Evolutionary conservation across 1,140 invertebrate genomes (phyloP).

Genomic region (Drosophila willistoni): DNA sequence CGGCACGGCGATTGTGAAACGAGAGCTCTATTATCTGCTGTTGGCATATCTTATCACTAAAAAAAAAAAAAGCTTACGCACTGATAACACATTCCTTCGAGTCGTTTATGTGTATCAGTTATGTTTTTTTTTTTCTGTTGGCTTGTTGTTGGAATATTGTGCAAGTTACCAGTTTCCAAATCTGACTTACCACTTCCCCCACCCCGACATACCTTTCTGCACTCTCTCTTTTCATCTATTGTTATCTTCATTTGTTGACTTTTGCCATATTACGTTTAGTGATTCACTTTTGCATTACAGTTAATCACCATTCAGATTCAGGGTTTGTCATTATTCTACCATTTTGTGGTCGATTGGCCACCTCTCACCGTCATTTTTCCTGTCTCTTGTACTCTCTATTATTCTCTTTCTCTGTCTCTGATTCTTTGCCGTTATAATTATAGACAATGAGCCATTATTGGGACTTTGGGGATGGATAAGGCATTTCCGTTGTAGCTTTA

Average conservation of each 20-base stretch:
- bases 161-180: conserved; percentile 58
- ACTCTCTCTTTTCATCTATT: conserved; percentile 2
- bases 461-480: conserved; percentile 24
- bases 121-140: conserved; percentile 9
- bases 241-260: conserved; percentile 52
- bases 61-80: conserved; percentile 29
- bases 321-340: conserved; percentile 47
- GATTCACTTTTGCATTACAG: conserved; percentile 69
- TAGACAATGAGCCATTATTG: conserved; percentile 70
- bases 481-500: conserved; percentile 57
- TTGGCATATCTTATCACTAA: conserved; percentile 59
- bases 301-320: conserved; percentile 58
- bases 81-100: conserved; percentile 65
- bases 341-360: conserved; percentile 48
- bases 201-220: not conserved
- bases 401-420: not conserved
- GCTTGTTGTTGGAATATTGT: conserved; percentile 43
- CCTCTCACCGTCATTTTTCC: conserved; percentile 11
- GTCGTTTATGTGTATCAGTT: conserved; percentile 27
- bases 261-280: conserved; percentile 50
- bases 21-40: conserved; percentile 51
- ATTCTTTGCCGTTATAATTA: conserved; percentile 55
- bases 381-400: too few relatives aligned
- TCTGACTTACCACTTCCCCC: conserved; percentile 34
- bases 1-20: conserved; percentile 73